Conservation (phyloP, 2,113 vertebrate species). For the Psettodes erumei region DNA sequence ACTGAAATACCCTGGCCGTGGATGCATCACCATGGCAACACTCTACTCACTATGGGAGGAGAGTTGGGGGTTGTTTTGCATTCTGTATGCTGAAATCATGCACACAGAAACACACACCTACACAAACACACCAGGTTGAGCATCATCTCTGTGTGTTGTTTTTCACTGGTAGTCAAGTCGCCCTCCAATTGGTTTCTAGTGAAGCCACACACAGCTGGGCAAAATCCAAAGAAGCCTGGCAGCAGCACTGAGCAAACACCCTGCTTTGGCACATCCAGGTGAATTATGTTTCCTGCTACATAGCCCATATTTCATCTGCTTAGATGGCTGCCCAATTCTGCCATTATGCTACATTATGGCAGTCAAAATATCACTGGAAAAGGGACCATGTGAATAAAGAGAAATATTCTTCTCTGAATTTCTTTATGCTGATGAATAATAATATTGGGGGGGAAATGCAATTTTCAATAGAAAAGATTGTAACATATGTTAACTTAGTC, state of each 20-base stretch:
- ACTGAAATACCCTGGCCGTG: conserved; percentile 66
- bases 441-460: not conserved
- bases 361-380: conserved; percentile 9
- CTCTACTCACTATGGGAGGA: conserved; percentile 56
- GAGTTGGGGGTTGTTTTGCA: conserved; percentile 59
- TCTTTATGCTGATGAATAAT: not conserved
- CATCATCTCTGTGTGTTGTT: conserved; percentile 24
- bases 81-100: conserved; percentile 51
- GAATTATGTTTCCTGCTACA: not conserved
- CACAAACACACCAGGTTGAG: conserved; percentile 27
- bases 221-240: conserved; percentile 18
- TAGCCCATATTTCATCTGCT: conserved; percentile 18
- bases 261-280: conserved; percentile 5
- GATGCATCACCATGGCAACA: conserved; percentile 81
- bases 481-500: not conserved
- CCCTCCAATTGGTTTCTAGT: conserved; percentile 25
- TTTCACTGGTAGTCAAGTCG: conserved; percentile 18
- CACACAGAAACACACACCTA: conserved; percentile 33
- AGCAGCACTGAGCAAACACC: not conserved
- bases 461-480: not conserved
- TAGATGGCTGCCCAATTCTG: conserved; percentile 2
- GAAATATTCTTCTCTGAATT: not conserved
- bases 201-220: conserved; percentile 34
- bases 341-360: not conserved
- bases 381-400: not conserved